A percentile compares a stretch with the other conserved stretches of the same genome.
Evolutionary conservation across 2,888 invertebrate species (phyloP).

Genomic region (Pinctada fucata): DNA sequence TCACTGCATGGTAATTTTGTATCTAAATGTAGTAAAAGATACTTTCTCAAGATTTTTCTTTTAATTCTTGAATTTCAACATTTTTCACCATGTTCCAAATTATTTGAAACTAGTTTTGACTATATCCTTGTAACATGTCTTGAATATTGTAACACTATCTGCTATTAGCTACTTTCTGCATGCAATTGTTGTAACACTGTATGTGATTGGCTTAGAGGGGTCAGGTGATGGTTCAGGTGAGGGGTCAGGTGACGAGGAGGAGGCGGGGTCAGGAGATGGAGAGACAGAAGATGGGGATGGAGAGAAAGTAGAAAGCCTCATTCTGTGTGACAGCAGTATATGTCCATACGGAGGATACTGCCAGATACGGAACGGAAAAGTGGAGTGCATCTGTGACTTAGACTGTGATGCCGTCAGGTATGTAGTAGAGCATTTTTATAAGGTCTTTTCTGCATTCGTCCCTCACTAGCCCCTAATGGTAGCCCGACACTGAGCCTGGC

Average conservation of each 20-base stretch:
- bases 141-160: no score
- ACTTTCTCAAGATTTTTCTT: no score
- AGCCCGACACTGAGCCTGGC: no score
- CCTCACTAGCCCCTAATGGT: neutral
- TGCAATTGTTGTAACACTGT: no score
- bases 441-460: neutral
- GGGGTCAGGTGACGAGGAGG: slow-evolving; percentile 31
- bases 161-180: no score
- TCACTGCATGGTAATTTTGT: no score
- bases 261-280: slow-evolving; percentile 50
- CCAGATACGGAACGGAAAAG: slow-evolving; percentile 87
- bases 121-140: no score
- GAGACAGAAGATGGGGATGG: slow-evolving; percentile 38
- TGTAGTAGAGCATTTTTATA: slow-evolving; percentile 3
- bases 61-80: no score
- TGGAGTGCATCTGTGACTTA: slow-evolving; percentile 88
- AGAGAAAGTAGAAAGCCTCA: slow-evolving; percentile 23
- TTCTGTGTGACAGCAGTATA: slow-evolving; percentile 72
- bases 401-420: slow-evolving; percentile 82
- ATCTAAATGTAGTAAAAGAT: no score
- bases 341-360: slow-evolving; percentile 82
- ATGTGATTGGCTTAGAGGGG: neutral
- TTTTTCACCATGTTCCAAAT: no score
- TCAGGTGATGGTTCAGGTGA: slow-evolving; percentile 24
- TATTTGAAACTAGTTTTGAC: no score